Conservation (phyloP, 1,140 invertebrate species). For the Schlechtendalia chinensis region DNA sequence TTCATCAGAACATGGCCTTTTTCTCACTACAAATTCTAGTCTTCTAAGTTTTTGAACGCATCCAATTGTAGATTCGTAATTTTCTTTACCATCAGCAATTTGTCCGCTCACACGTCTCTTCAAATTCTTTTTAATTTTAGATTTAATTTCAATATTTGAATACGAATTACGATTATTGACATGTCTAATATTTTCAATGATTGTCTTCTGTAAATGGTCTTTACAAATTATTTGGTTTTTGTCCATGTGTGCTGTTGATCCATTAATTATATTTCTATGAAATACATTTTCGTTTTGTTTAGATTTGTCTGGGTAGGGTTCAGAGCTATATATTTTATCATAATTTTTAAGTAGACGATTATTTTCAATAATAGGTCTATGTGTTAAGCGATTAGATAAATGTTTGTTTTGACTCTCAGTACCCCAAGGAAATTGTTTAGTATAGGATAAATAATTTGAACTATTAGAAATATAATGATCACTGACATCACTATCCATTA, state of each 20-base stretch:
- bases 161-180: background rate
- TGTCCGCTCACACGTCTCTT: background rate
- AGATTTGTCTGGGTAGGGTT: background rate
- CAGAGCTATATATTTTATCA: background rate
- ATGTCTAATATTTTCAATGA: background rate
- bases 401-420: background rate
- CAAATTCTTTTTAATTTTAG: conserved; percentile 1
- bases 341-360: background rate
- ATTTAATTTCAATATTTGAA: background rate
- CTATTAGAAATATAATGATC: background rate
- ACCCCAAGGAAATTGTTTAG: background rate
- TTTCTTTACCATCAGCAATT: conserved; percentile 36
- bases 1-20: background rate
- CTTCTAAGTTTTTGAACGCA: conserved; percentile 12
- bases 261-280: conserved; percentile 5
- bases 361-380: background rate
- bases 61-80: background rate
- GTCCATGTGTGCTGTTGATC: background rate
- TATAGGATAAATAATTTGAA: background rate
- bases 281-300: background rate
- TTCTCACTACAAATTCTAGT: conserved; percentile 1
- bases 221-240: conserved; percentile 1
- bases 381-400: background rate
- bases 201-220: background rate
- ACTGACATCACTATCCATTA: background rate